Percentiles rank a stretch among this genome's conserved stretches.
Conservation (phyloP, 2,888 invertebrate species). For the Aphrophora alni region DNA sequence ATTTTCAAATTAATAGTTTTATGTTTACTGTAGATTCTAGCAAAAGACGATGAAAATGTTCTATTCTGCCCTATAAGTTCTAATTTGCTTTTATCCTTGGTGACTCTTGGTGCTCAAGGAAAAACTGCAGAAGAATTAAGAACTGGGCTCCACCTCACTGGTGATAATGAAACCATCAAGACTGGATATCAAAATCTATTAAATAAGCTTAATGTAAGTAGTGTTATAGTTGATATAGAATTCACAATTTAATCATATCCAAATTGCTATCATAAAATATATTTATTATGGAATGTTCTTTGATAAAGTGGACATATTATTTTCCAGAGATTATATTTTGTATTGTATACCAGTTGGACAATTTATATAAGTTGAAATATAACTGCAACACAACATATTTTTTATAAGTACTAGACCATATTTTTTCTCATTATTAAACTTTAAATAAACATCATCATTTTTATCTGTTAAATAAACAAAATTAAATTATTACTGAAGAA, state of each 20-base stretch:
- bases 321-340: too few species aligned
- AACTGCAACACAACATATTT: too few species aligned
- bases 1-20: too few species aligned
- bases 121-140: slow-evolving; percentile 46
- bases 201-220: not conserved
- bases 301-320: not conserved
- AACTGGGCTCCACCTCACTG: slow-evolving; percentile 34
- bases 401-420: too few species aligned
- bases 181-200: slow-evolving; percentile 19
- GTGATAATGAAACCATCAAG: slow-evolving; percentile 21
- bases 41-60: slow-evolving; percentile 34
- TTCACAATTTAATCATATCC: not conserved
- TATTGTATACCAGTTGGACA: too few species aligned
- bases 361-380: too few species aligned
- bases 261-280: too few species aligned
- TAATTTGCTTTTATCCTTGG: slow-evolving; percentile 59
- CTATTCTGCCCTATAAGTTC: slow-evolving; percentile 62
- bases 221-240: not conserved
- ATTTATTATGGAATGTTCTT: too few species aligned
- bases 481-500: too few species aligned
- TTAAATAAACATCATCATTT: too few species aligned
- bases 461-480: too few species aligned
- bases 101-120: slow-evolving; percentile 46
- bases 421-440: too few species aligned
- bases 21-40: slow-evolving; percentile 21